Conservation (phyloP, 2,888 invertebrate genomes). For the Drosophila fulvimacula region DNA sequence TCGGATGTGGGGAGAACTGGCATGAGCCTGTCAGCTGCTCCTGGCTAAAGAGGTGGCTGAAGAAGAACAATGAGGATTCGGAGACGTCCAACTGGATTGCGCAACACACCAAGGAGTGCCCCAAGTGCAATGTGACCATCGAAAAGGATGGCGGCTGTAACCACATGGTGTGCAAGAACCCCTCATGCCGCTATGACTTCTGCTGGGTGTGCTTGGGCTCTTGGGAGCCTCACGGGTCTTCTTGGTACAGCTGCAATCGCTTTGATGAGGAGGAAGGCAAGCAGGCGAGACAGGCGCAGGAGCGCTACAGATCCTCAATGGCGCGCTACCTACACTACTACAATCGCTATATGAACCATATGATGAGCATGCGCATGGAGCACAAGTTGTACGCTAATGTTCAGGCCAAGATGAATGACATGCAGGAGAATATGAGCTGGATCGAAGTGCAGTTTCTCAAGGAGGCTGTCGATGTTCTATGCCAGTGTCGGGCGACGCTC, state of each 20-base stretch:
- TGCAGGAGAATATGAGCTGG: conserved; percentile 99
- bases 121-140: conserved; percentile 97
- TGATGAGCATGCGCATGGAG: conserved; percentile 98
- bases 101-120: conserved; percentile 99
- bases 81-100: conserved; percentile 99
- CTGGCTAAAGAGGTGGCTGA: conserved; percentile 97
- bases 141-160: conserved; percentile 99
- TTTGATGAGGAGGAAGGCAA: conserved; percentile 98
- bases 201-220: conserved; percentile 99
- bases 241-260: conserved; percentile 99
- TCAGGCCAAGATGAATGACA: conserved; percentile 99
- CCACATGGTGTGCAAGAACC: conserved; percentile 99
- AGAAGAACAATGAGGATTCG: conserved; percentile 99
- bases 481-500: conserved; percentile 97
- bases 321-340: conserved; percentile 99
- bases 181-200: conserved; percentile 98
- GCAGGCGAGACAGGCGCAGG: conserved; percentile 97
- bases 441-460: conserved; percentile 99
- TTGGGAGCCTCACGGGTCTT: conserved; percentile 99
- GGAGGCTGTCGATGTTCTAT: conserved; percentile 98
- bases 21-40: conserved; percentile 99
- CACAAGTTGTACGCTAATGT: conserved; percentile 97
- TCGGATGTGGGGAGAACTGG: conserved; percentile 98
- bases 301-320: conserved; percentile 95
- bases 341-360: conserved; percentile 99